Conservation (phyloP, 2,113 vertebrate species). For the Rhinoptilus africanus region DNA sequence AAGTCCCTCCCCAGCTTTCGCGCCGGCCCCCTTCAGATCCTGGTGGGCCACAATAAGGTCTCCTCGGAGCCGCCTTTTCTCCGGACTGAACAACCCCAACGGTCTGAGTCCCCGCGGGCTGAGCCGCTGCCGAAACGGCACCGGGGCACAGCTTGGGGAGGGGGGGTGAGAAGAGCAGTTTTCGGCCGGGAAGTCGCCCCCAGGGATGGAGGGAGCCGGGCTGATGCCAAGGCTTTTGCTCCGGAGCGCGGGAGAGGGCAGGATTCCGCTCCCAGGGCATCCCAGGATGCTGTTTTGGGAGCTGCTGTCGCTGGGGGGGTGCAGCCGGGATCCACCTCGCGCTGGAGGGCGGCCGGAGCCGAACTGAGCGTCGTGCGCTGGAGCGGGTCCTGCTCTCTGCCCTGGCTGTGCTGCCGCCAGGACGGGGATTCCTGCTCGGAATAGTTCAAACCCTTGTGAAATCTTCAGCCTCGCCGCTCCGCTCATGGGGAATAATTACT, state of each 20-base stretch:
- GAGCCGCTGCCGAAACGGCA: background rate
- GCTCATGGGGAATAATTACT: too few relatives aligned
- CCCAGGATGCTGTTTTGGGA: background rate
- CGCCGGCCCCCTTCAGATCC: too few relatives aligned
- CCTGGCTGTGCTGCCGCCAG: background rate
- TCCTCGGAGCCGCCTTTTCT: too few relatives aligned
- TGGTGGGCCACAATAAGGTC: too few relatives aligned
- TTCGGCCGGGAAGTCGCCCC: background rate
- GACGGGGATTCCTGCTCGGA: background rate
- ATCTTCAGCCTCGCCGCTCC: background rate
- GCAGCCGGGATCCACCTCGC: too few relatives aligned
- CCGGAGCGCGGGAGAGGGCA: background rate
- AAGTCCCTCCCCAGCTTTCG: too few relatives aligned
- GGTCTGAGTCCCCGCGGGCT: background rate
- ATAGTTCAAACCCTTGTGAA: background rate
- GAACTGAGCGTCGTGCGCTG: rapidly evolving
- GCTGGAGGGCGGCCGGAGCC: too few relatives aligned
- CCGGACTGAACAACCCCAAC: too few relatives aligned
- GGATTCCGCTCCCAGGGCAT: background rate
- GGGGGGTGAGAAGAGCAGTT: background rate
- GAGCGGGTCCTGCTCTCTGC: background rate
- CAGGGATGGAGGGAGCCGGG: background rate
- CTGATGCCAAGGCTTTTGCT: background rate
- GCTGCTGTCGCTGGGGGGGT: background rate
- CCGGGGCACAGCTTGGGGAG: rapidly evolving